Evolutionary conservation across 2,888 invertebrate genomes (phyloP).

Genomic region (Ichneumoninae sp.): DNA sequence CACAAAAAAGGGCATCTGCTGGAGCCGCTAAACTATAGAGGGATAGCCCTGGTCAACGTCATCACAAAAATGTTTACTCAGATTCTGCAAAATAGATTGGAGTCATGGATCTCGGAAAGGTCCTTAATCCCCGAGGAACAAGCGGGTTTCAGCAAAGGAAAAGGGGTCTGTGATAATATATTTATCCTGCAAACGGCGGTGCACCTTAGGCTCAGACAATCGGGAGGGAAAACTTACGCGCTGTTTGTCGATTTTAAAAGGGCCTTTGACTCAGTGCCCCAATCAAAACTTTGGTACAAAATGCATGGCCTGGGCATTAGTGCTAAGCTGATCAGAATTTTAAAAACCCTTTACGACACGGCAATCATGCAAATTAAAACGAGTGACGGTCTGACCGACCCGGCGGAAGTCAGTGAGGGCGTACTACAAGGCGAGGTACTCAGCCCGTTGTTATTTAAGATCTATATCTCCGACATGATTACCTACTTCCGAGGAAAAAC

Average conservation of each 20-base stretch:
- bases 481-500: too few species aligned
- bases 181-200: slow-evolving; percentile 48
- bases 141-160: slow-evolving; percentile 60
- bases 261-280: slow-evolving; percentile 60
- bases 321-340: not conserved
- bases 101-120: slow-evolving; percentile 50
- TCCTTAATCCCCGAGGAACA: slow-evolving; percentile 64
- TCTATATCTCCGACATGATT: too few species aligned
- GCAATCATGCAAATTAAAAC: not conserved
- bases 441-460: too few species aligned
- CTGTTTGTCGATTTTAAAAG: not conserved
- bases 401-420: too few species aligned
- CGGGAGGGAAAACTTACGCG: slow-evolving; percentile 53
- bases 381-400: too few species aligned
- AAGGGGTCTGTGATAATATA: slow-evolving; percentile 29
- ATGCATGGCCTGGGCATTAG: not conserved
- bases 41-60: slow-evolving; percentile 26
- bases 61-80: slow-evolving; percentile 65
- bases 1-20: slow-evolving; percentile 31
- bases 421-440: too few species aligned
- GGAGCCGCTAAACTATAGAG: slow-evolving; percentile 37
- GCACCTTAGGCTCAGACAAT: slow-evolving; percentile 46
- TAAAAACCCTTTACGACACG: not conserved
- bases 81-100: slow-evolving; percentile 52
- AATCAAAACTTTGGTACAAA: slow-evolving; percentile 21